Conservation (phyloP, 92 coral and sea anemone species). For the Heliopora coerulea region DNA sequence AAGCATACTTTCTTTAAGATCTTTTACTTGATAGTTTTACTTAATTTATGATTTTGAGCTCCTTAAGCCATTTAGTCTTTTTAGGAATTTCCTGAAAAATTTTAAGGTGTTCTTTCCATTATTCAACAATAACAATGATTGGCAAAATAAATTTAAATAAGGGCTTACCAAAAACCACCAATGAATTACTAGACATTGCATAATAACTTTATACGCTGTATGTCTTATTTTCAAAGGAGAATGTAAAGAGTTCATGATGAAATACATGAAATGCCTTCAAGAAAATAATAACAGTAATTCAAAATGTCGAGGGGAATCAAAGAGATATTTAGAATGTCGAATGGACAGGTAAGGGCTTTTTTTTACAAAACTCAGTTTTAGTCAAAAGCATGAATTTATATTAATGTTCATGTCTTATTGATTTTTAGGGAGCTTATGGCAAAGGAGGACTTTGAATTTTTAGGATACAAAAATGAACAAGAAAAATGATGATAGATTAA, state of each 20-base stretch:
- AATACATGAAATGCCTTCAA: conserved; percentile 85
- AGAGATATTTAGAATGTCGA: conserved; percentile 83
- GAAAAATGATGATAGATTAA: background rate
- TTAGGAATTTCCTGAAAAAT: no score
- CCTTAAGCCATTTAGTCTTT: no score
- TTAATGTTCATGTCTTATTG: conserved; percentile 1
- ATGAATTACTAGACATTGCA: no score
- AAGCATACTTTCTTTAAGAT: no score
- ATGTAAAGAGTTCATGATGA: conserved; percentile 86
- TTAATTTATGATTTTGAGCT: no score
- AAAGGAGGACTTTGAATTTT: conserved; percentile 75
- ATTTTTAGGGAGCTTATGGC: conserved; percentile 81
- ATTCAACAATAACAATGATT: no score
- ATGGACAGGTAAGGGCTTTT: conserved; percentile 74
- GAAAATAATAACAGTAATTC: conserved; percentile 68
- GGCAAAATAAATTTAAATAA: no score
- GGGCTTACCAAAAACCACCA: no score
- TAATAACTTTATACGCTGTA: no score
- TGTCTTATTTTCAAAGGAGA: conserved; percentile 74
- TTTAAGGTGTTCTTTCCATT: no score
- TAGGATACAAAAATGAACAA: conserved; percentile 64
- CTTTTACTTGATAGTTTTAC: no score
- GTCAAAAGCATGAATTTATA: background rate
- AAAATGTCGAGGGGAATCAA: conserved; percentile 73
- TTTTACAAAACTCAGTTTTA: background rate